Conservation (phyloP, 2,113 vertebrate genomes). For the Felis catus region DNA sequence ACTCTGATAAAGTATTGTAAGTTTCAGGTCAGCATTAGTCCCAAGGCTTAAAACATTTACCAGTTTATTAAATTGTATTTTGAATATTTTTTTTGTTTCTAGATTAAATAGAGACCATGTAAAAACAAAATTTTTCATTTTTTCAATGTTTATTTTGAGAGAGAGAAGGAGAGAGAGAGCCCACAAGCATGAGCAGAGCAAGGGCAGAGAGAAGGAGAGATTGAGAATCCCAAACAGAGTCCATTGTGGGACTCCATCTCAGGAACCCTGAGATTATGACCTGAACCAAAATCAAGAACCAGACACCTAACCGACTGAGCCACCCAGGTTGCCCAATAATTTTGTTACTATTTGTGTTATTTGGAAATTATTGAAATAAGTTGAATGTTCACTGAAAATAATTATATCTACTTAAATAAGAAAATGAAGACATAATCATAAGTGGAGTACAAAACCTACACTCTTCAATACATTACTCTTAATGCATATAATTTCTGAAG, state of each 20-base stretch:
- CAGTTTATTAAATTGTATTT: background rate
- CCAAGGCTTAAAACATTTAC: background rate
- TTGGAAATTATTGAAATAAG: constrained; percentile 16
- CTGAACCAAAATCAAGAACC: no score
- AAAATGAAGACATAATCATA: background rate
- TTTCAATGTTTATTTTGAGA: background rate
- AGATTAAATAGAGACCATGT: background rate
- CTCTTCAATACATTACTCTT: background rate
- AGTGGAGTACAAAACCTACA: background rate
- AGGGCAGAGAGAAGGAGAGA: no score
- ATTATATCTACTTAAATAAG: background rate
- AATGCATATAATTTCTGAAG: background rate
- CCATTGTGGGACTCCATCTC: no score
- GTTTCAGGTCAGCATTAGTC: background rate
- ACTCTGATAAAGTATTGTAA: background rate
- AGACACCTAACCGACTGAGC: no score
- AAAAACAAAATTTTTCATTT: background rate
- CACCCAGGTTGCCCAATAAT: no score
- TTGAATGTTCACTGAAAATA: background rate
- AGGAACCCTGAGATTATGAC: no score
- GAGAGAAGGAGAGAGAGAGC: no score
- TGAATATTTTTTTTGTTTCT: background rate
- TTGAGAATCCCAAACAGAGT: no score
- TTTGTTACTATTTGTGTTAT: background rate
- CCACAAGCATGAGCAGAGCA: no score